Percentiles rank a stretch among this genome's conserved stretches.
phyloP scores from a whole-genome alignment of 92 coral and sea anemone species.

The Parazoanthus swiftii region DNA sequence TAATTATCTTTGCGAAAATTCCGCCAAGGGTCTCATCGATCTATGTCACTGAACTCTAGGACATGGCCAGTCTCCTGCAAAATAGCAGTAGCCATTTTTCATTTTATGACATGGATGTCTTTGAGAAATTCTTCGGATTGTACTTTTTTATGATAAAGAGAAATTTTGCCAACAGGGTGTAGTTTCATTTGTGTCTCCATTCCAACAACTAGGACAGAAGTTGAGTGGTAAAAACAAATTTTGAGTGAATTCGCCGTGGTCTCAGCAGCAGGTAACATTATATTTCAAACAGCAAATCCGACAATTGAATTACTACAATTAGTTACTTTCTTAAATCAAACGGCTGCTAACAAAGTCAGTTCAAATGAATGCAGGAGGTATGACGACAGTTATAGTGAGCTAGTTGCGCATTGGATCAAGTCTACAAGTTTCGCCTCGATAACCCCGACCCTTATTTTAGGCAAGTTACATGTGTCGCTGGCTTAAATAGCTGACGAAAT shows the following conservation, averaged over 20 bases:
- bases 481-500: not conserved
- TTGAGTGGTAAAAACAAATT: constrained; percentile 1
- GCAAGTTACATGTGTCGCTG: not conserved
- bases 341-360: constrained; percentile 14
- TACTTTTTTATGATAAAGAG: constrained; percentile 5
- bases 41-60: not conserved
- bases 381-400: not conserved
- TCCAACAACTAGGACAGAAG: not conserved
- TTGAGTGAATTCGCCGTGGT: not conserved
- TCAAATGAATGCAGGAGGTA: not conserved
- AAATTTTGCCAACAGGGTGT: constrained; percentile 8
- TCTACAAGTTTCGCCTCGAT: not conserved
- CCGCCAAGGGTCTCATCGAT: not conserved
- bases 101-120: constrained; percentile 17
- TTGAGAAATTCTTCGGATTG: constrained; percentile 9
- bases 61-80: not conserved
- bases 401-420: not conserved
- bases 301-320: constrained; percentile 25
- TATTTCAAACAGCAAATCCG: constrained; percentile 30
- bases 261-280: constrained; percentile 15
- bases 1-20: not conserved
- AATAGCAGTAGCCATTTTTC: constrained; percentile 25
- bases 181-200: not conserved
- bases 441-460: not conserved
- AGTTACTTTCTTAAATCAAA: not conserved